A percentile compares a stretch with the other conserved stretches of the same genome.
Conservation (phyloP, 2,113 vertebrate species). For the Gobius niger region DNA sequence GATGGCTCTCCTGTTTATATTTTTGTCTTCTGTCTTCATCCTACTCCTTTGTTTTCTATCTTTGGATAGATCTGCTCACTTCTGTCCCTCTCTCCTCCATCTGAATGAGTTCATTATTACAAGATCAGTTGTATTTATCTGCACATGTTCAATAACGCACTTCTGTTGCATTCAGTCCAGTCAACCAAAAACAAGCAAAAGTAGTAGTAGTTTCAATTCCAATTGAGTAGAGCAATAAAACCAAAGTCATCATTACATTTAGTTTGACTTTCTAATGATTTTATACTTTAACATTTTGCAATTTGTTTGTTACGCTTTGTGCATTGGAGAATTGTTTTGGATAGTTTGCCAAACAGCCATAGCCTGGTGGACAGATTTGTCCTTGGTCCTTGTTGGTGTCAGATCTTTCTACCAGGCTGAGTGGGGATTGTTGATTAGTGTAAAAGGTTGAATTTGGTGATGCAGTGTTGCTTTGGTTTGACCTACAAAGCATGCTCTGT, state of each 20-base stretch:
- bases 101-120: slow-evolving; percentile 82
- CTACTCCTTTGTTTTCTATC: slow-evolving; percentile 76
- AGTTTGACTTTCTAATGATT: slow-evolving; percentile 78
- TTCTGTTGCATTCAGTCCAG: slow-evolving; percentile 80
- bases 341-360: slow-evolving; percentile 57
- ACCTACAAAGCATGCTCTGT: slow-evolving; percentile 43
- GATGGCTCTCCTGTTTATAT: slow-evolving; percentile 69
- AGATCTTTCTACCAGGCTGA: slow-evolving; percentile 69
- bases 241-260: slow-evolving; percentile 73
- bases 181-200: slow-evolving; percentile 68
- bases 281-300: slow-evolving; percentile 78
- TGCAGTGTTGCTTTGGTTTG: slow-evolving; percentile 44
- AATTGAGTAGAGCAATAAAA: slow-evolving; percentile 50
- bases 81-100: slow-evolving; percentile 77
- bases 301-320: slow-evolving; percentile 78
- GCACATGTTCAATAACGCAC: slow-evolving; percentile 80
- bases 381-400: slow-evolving; percentile 50
- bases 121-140: slow-evolving; percentile 81
- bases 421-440: slow-evolving; percentile 48
- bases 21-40: slow-evolving; percentile 72
- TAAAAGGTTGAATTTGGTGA: slow-evolving; percentile 52
- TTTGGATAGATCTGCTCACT: slow-evolving; percentile 76
- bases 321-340: slow-evolving; percentile 73
- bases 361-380: slow-evolving; percentile 71
- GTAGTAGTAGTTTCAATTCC: slow-evolving; percentile 49